Percentiles rank a stretch among this genome's conserved stretches.
Conservation (phyloP, 2,113 vertebrate genomes). For the Euleptes europaea region DNA sequence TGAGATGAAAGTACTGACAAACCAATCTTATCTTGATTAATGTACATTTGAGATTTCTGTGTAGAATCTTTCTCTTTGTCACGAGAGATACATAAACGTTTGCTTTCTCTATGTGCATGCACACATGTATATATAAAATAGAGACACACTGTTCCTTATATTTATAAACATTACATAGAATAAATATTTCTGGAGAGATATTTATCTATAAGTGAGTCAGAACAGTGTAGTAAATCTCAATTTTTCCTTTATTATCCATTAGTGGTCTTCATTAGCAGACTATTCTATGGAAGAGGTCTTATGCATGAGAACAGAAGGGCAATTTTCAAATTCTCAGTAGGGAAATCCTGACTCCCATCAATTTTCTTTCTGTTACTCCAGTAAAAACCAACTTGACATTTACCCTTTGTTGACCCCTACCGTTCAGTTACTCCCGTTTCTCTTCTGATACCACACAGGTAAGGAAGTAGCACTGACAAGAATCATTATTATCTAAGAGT, state of each 20-base stretch:
- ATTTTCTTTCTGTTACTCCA: no score
- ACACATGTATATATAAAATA: conserved; percentile 53
- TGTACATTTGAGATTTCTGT: conserved; percentile 65
- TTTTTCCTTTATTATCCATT: neutral
- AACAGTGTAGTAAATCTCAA: conserved; percentile 26
- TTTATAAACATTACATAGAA: conserved; percentile 57
- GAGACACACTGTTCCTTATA: conserved; percentile 51
- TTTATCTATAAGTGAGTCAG: neutral
- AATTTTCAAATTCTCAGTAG: no score
- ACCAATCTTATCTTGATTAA: conserved; percentile 68
- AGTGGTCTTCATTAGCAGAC: no score
- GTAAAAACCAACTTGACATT: no score
- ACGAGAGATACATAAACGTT: no score
- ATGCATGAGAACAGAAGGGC: no score
- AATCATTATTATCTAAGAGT: neutral
- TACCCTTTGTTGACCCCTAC: no score
- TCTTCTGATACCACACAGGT: neutral
- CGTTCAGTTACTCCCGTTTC: accelerated
- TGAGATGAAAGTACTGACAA: conserved; percentile 73
- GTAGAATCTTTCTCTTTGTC: conserved; percentile 38
- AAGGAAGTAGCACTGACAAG: neutral
- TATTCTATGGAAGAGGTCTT: no score
- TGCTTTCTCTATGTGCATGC: neutral
- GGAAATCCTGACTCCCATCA: no score
- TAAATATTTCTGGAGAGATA: conserved; percentile 41